Evolutionary conservation across 2,113 vertebrate species (phyloP), one percentile per base, ranked within the genome.

Genomic region (Lagenorhynchus albirostris): DNA sequence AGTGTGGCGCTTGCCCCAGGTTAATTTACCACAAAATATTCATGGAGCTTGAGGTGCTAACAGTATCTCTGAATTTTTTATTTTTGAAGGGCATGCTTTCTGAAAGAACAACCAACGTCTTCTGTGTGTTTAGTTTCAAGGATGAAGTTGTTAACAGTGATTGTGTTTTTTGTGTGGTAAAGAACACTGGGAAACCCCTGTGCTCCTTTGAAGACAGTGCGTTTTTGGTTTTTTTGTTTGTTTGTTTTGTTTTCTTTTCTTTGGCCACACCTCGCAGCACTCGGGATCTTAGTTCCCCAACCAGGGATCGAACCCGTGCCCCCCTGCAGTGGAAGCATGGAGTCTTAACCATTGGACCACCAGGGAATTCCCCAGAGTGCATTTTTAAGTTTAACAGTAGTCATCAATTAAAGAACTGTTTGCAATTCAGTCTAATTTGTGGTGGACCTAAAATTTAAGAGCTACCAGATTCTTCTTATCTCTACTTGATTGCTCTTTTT

Each of bases 21-120:
- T 77, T 95, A 77, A 50, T 96, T 71, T n/a, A 55, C 60, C 44
- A 80, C 23, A 80, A 63, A 89, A 76, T 65, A 70, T 55, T 62
- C 17, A 26, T 79, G 26, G 62, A 58, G 10, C 47, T 83, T 80
- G 62, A 89, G 18, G 6, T 87, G 47, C 12, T 70, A 4, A 82
- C 36, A 74, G 26, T 94, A 17, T 90, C 65, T 58, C 50, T 70
- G 18, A 82, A 13, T 70, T 65, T 88, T 76, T 67, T 86, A 29
- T 77, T 77, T 77, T 91, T 74, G 23, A 91, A 96, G 65, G 33
- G 12, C 68, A 83, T 92, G 41, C 23, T 92, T 95, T 89, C 84
- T 92, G 50, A 83, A 95, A 83, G 4, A 58, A 53, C 12, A 8
- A 53, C 33, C 10, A 4, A 0, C 55, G 15, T 70, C 17, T 89